Evolutionary conservation across 2,888 invertebrate genomes (phyloP), one percentile per base, ranked within the genome.

Genomic region (Lasioglossum malachurum): DNA sequence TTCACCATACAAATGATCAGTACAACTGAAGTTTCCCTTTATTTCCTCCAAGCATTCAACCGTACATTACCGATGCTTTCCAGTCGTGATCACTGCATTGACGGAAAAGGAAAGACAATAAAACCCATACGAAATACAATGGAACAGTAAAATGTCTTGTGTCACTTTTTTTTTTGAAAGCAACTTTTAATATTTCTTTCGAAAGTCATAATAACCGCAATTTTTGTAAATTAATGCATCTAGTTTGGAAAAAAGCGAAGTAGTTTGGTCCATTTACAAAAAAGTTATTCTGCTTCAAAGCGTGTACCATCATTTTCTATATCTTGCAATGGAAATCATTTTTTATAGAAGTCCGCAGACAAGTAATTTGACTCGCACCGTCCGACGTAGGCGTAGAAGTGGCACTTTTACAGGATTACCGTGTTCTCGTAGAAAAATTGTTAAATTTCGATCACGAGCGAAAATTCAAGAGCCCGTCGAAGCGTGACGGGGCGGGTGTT

Each of bases 401-500:
- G 38, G 14, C 2, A n/a, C 12, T 71, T 71, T 41, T n/a, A 41
- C 12, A 14, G 23, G n/a, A 38, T 57, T n/a, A 14, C 41, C 14
- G 4, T 16, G n/a, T 53, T 23, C 49, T 0, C 35, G 23, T 71
- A 12, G n/a, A 41, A 82, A 78, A 71, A 71, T 75, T 71, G 35
- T 73, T 44, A 23, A 35, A 41, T 31, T 78, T 31, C 69, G n/a
- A 79, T 73, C 78, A 57, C 41, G 57, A 23, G 23, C 73, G 78
- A 60, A 31, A 46, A 78, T 78, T 31, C 44, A 35, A 73, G 67
- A 14, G 64, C 14, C 69, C 31, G 23, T 23, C 16, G 38, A 57
- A 44, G 31, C 67, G 77, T 78, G 76, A 64, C 77, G 57, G 46
- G 57, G 80, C 57, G 75, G 67, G 74, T 90, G 90, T 89, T 89